Evolutionary conservation across 2,113 vertebrate genomes (phyloP).

Genomic region (Caranx ignobilis): DNA sequence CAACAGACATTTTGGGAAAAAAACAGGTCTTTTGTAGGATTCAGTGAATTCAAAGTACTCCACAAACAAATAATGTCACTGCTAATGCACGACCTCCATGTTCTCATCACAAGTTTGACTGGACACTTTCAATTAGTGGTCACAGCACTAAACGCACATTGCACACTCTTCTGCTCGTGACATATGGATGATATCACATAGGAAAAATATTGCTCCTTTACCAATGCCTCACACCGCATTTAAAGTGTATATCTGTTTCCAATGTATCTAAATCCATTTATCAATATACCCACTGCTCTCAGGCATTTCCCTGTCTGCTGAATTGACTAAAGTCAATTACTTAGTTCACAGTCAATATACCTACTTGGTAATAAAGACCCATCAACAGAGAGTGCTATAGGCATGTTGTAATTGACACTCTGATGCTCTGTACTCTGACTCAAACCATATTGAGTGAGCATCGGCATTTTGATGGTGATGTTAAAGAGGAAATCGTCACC

Average conservation of each 20-base stretch:
- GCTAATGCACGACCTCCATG: slow-evolving; percentile 8
- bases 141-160: not conserved
- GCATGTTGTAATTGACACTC: slow-evolving; percentile 36
- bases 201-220: slow-evolving; percentile 1
- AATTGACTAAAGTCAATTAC: slow-evolving; percentile 57
- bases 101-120: not conserved
- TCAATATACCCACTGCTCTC: slow-evolving; percentile 19
- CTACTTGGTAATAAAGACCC: slow-evolving; percentile 50
- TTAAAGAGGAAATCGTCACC: not conserved
- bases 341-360: slow-evolving; percentile 66
- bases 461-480: not conserved
- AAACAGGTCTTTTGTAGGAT: slow-evolving; percentile 16
- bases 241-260: slow-evolving; percentile 32
- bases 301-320: slow-evolving; percentile 27
- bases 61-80: slow-evolving; percentile 3
- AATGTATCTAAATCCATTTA: slow-evolving; percentile 28
- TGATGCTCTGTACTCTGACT: slow-evolving; percentile 26
- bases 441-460: slow-evolving; percentile 17
- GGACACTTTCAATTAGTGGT: not conserved
- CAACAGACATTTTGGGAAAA: slow-evolving; percentile 1
- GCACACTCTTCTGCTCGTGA: not conserved
- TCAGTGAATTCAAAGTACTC: not conserved
- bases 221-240: slow-evolving; percentile 1
- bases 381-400: slow-evolving; percentile 41
- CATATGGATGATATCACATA: slow-evolving; percentile 9